Percentiles rank a stretch among this genome's conserved stretches.
phyloP scores from a whole-genome alignment of 2,113 vertebrate species.

The Chrysemys picta region DNA sequence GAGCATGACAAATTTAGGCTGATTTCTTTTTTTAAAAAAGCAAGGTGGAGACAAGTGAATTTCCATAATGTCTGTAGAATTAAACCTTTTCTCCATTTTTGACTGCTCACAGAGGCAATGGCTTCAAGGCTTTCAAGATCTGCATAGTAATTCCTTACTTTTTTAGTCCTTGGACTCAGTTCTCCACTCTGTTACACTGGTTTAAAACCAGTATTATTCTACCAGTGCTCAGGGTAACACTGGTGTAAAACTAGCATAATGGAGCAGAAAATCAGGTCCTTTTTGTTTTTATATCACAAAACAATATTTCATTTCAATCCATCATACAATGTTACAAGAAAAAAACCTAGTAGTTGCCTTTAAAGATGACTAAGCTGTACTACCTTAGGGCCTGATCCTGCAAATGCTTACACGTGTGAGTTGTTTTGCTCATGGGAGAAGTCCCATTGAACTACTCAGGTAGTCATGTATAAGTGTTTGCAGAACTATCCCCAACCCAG shows the following conservation, averaged over 20 bases:
- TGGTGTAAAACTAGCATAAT: background rate
- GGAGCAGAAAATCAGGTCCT: background rate
- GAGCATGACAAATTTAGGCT: background rate
- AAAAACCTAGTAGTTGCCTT: background rate
- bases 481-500: background rate
- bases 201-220: slow-evolving; percentile 4
- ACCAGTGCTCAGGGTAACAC: background rate
- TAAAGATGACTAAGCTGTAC: background rate
- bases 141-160: background rate
- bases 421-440: background rate
- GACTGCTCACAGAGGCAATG: background rate
- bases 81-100: background rate
- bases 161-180: background rate
- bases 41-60: background rate
- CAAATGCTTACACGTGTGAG: background rate
- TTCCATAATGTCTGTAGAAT: slow-evolving; percentile 7
- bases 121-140: slow-evolving; percentile 4
- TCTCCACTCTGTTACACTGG: background rate
- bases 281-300: background rate
- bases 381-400: background rate
- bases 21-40: background rate
- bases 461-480: background rate
- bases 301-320: background rate
- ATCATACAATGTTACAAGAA: background rate
- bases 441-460: background rate